A percentile compares a stretch with the other conserved stretches of the same genome.
Conservation (phyloP, 2,797 vertebrate species). For the Chelonia mydas region DNA sequence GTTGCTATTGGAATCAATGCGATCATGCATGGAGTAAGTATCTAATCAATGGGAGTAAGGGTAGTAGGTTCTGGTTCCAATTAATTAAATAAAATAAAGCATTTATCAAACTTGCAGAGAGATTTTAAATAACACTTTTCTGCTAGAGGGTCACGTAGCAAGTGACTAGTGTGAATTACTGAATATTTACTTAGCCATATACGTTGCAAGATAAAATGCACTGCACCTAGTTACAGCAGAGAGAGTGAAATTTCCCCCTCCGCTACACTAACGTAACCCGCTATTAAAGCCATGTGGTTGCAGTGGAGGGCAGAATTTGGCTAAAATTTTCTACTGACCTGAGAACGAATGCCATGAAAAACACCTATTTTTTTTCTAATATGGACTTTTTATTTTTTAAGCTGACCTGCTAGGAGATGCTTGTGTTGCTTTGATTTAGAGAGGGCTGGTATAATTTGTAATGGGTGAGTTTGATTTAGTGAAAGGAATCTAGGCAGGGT, state of each 20-base stretch:
- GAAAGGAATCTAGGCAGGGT: background rate
- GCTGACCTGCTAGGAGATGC: background rate
- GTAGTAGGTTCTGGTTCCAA: background rate
- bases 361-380: background rate
- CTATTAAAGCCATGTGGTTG: rapidly evolving
- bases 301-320: background rate
- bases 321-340: background rate
- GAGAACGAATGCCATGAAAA: background rate
- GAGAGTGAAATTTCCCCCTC: background rate
- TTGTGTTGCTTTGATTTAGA: background rate
- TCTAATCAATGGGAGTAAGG: background rate
- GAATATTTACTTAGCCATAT: background rate
- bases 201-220: background rate
- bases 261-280: background rate
- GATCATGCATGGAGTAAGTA: rapidly evolving
- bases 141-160: background rate
- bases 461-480: background rate
- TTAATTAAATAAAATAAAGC: rapidly evolving
- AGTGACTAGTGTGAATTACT: background rate
- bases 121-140: background rate
- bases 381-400: background rate
- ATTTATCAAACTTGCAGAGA: background rate
- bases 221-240: background rate
- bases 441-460: rapidly evolving
- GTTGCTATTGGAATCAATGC: background rate